Conservation (phyloP, 2,888 invertebrate species). For the Tachina grossa region DNA sequence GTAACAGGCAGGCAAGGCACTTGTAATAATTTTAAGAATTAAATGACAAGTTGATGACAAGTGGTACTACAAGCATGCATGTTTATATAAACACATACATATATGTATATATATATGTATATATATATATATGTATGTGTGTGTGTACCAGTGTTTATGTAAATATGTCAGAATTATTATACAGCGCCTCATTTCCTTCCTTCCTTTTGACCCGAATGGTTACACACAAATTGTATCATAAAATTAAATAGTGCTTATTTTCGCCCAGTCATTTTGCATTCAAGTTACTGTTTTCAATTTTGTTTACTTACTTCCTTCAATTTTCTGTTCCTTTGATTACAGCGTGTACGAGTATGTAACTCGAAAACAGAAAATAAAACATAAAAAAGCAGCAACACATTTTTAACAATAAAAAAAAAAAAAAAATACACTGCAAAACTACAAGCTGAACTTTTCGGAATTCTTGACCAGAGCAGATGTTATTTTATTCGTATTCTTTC, state of each 20-base stretch:
- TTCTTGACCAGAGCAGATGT: slow-evolving; percentile 82
- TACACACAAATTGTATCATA: slow-evolving; percentile 47
- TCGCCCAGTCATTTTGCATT: slow-evolving; percentile 35
- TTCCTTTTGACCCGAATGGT: slow-evolving; percentile 28
- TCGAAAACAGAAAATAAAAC: slow-evolving; percentile 7
- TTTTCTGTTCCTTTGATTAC: slow-evolving; percentile 28
- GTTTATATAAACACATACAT: background rate
- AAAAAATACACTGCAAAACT: background rate
- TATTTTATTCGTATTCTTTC: slow-evolving; percentile 74
- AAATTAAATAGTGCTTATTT: slow-evolving; percentile 59
- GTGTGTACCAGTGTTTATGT: background rate
- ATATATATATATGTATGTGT: background rate
- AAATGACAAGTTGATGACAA: slow-evolving; percentile 62
- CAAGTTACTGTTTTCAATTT: background rate
- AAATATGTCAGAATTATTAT: background rate
- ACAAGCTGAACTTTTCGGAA: slow-evolving; percentile 80
- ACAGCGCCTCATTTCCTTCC: slow-evolving; percentile 12
- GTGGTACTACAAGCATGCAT: slow-evolving; percentile 16
- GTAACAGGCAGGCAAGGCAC: background rate
- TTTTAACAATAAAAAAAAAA: background rate
- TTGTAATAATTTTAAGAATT: slow-evolving; percentile 54
- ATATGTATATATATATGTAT: background rate
- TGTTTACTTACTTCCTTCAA: background rate
- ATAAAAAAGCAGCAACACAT: background rate
- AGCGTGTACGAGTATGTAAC: background rate